These are phyloP conservation scores for Gastracanthus pulcherrimus DNA, from an alignment of 2,888 invertebrate genomes.

Conservation along the genomic window DNA sequence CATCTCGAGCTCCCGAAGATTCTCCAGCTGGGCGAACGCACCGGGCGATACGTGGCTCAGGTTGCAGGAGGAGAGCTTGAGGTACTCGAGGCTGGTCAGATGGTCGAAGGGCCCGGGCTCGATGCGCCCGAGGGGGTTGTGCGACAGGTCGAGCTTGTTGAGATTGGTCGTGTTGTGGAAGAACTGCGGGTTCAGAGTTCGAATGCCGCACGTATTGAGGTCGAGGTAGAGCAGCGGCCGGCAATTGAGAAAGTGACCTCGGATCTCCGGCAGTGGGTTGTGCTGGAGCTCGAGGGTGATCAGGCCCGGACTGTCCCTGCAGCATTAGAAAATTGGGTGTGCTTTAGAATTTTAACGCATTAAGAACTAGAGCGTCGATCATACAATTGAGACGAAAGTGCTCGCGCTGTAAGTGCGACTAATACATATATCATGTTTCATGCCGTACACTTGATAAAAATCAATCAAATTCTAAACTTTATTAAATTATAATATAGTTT, in stretches of 20 bases:
- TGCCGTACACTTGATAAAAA: too few species aligned
- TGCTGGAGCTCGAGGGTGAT: constrained; percentile 85
- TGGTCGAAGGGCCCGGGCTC: constrained; percentile 82
- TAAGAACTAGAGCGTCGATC: neutral
- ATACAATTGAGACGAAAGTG: neutral
- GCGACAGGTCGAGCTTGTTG: constrained; percentile 84
- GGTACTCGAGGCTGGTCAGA: constrained; percentile 82
- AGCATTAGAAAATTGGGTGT: constrained; percentile 60
- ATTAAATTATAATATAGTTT: too few species aligned
- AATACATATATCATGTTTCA: too few species aligned
- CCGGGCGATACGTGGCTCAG: constrained; percentile 80
- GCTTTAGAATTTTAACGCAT: neutral
- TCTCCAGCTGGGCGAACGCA: constrained; percentile 80
- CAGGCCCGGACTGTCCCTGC: constrained; percentile 84
- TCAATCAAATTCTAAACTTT: too few species aligned
- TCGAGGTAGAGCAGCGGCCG: constrained; percentile 84
- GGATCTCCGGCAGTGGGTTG: constrained; percentile 82
- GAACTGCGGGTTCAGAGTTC: constrained; percentile 81
- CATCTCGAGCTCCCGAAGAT: constrained; percentile 83
- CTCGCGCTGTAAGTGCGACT: too few species aligned
- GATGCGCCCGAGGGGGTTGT: constrained; percentile 82
- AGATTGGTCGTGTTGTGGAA: constrained; percentile 84
- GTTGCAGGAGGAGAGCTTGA: constrained; percentile 84
- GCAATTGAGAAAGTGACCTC: constrained; percentile 84
- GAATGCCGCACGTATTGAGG: constrained; percentile 83